Evolutionary conservation across 2,888 invertebrate species (phyloP).

Genomic region (Plagodis pulveraria): DNA sequence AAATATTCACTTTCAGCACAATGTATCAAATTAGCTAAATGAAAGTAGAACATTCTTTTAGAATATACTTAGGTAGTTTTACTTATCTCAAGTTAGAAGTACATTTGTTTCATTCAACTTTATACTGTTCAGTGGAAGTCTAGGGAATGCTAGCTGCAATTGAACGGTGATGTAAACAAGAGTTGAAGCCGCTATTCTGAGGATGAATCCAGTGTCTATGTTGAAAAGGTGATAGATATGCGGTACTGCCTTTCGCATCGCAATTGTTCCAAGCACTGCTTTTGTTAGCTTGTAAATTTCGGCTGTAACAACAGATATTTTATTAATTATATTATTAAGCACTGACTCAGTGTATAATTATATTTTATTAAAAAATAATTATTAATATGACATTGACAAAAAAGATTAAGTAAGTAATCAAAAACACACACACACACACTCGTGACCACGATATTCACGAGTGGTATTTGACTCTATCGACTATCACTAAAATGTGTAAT

Average conservation of each 20-base stretch:
- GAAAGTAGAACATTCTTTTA: not conserved
- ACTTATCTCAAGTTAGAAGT: too few species aligned
- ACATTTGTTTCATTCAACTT: constrained; percentile 22
- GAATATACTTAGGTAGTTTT: not conserved
- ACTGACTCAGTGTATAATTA: too few species aligned
- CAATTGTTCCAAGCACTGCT: constrained; percentile 47
- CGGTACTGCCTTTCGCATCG: constrained; percentile 46
- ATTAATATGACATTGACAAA: too few species aligned
- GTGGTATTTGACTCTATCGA: too few species aligned
- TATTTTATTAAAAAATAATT: too few species aligned
- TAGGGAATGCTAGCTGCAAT: constrained; percentile 57
- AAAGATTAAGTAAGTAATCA: too few species aligned
- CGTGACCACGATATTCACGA: too few species aligned
- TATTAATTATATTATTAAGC: too few species aligned
- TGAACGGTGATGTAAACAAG: constrained; percentile 67
- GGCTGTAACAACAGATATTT: constrained; percentile 48
- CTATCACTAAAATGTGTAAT: too few species aligned
- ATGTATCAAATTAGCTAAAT: not conserved
- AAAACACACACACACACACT: too few species aligned
- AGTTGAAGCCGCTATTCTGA: constrained; percentile 55
- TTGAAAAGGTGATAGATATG: constrained; percentile 49
- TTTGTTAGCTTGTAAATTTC: constrained; percentile 52
- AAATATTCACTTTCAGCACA: not conserved
- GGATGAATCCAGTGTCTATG: constrained; percentile 48
- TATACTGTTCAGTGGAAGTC: constrained; percentile 28